A percentile compares a stretch with the other conserved stretches of the same genome.
These are phyloP conservation scores for Amyelois transitella DNA, from an alignment of 1,140 invertebrate species.

Conservation along the genomic window DNA sequence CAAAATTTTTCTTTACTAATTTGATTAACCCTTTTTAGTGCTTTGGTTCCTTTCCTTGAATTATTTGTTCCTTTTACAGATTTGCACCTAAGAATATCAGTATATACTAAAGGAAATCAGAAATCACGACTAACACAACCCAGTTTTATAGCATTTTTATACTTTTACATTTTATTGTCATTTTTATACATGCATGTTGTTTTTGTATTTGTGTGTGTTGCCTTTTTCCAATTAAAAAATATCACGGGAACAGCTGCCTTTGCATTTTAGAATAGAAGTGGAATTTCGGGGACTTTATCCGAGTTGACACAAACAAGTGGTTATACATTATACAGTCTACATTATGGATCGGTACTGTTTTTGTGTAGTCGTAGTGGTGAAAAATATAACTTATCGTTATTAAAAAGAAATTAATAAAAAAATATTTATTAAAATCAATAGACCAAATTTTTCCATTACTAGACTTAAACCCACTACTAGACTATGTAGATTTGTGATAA, in stretches of 20 bases:
- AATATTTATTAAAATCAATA: no score
- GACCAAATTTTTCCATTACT: no score
- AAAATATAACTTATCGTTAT: no score
- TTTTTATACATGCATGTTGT: constrained; percentile 18
- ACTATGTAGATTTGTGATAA: no score
- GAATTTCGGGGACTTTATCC: no score
- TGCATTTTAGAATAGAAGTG: constrained; percentile 10
- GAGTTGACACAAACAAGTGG: no score
- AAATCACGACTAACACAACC: constrained; percentile 4
- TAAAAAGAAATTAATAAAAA: no score
- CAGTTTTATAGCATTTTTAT: constrained; percentile 2
- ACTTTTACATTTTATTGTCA: constrained; percentile 4
- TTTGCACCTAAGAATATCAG: constrained; percentile 71
- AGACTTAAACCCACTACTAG: no score
- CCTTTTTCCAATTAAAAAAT: constrained; percentile 3
- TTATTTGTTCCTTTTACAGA: constrained; percentile 43
- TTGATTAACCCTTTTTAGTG: neutral
- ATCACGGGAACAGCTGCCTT: constrained; percentile 18
- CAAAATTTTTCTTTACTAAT: neutral
- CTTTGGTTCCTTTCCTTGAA: neutral
- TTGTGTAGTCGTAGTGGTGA: no score
- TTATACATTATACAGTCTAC: no score
- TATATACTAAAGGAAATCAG: constrained; percentile 51
- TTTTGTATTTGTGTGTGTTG: constrained; percentile 5
- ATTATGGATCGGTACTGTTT: no score